Base-by-base conservation (phyloP, 2,113 vertebrate genomes). In the Vanacampus margaritifer region DNA sequence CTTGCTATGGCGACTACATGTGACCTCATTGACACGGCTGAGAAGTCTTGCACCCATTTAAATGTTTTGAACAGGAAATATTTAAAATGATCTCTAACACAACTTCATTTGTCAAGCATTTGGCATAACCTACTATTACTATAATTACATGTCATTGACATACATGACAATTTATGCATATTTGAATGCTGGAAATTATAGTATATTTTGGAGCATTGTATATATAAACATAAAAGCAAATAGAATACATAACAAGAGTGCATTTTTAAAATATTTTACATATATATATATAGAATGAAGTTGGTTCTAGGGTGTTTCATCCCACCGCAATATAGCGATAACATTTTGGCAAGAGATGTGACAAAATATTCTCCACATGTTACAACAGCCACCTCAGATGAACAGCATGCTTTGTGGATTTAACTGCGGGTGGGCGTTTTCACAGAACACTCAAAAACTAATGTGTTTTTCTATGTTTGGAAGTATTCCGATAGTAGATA, bases 381-480 rank as follows among this genome's bases (percentile, higher is more conserved):
- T 84, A 58, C 68, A 86, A 90, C 89, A 89, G 71, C 54, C 72
- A 71, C 78, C 76, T 72, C 23, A 74, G 51, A 81, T 72, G 71
- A 74, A 75, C 79, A 87, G 76, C 67, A 74, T 71, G 73, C 36
- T 24, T 66, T 60, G 69, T 58, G 61, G 63, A 46, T 46, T 53
- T 46, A 35, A 64, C 12, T 16, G 75, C 39, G 75, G 70, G 69
- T 35, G 68, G 61, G 71, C 67, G 24, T 71, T 65, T 77, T 71
- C 53, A 66, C 66, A 54, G 58, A 59, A 41, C 61, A 66, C 68
- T 61, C 56, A 54, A 41, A 75, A 73, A 62, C 63, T 59, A 68
- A 72, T 64, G 35, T 68, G 41, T 51, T 75, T 78, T 63, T 16
- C 26, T 28, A 6, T 73, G 36, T 69, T 69, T 73, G 16, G 59